Percentiles rank a stretch among this genome's conserved stretches.
phyloP scores from a whole-genome alignment of 1,140 invertebrate species.

The Metaphire vulgaris region DNA sequence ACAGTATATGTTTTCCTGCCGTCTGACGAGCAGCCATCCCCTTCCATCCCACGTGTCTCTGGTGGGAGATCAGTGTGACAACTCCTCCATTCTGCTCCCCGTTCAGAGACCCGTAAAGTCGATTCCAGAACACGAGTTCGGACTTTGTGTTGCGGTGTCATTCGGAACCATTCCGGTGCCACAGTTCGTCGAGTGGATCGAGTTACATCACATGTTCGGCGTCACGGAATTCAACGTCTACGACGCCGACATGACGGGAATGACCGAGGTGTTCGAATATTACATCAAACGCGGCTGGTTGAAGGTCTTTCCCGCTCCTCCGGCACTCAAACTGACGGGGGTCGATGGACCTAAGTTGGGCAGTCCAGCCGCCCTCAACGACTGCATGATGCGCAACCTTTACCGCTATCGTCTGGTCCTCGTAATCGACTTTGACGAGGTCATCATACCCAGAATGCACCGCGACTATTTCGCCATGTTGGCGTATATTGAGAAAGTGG shows the following conservation, averaged over 20 bases:
- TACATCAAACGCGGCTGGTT: background rate
- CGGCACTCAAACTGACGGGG: background rate
- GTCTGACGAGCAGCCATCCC: background rate
- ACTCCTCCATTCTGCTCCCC: background rate
- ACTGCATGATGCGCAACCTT: constrained; percentile 33
- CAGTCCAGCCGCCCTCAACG: constrained; percentile 52
- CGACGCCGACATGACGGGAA: constrained; percentile 2
- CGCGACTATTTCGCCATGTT: background rate
- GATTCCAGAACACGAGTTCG: background rate
- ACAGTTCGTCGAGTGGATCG: constrained; percentile 19
- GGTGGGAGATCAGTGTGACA: background rate
- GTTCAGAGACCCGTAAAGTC: background rate
- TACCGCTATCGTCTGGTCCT: constrained; percentile 28
- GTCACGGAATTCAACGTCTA: constrained; percentile 21
- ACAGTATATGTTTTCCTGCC: background rate
- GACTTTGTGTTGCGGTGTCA: constrained; percentile 1
- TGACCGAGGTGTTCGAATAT: constrained; percentile 2
- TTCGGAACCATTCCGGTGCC: constrained; percentile 1
- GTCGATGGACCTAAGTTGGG: background rate
- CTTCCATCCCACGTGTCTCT: background rate
- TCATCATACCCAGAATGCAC: constrained; percentile 31
- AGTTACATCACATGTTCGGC: constrained; percentile 7
- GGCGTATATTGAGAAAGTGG: background rate
- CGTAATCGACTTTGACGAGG: constrained; percentile 32
- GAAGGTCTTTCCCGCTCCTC: background rate